Conservation (phyloP, 2,888 invertebrate species). For the Drosophila multiciliata region DNA sequence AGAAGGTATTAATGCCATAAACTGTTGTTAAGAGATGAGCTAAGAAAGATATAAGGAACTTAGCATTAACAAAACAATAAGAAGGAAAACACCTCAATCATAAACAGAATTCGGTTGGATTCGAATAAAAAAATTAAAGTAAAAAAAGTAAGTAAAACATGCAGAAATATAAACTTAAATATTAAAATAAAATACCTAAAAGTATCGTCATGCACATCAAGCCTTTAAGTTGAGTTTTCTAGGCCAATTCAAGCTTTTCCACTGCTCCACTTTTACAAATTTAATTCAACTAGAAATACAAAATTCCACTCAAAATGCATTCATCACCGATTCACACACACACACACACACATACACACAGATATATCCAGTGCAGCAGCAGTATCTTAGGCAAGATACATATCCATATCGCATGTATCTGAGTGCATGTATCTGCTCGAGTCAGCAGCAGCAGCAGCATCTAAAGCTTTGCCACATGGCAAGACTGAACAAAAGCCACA, state of each 20-base stretch:
- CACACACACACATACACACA: constrained; percentile 22
- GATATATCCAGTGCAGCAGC: constrained; percentile 38
- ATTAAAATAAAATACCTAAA: neutral
- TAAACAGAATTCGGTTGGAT: neutral
- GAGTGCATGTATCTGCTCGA: constrained; percentile 60
- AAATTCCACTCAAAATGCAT: constrained; percentile 41
- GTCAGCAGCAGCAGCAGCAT: constrained; percentile 42
- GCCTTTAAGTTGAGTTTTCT: neutral
- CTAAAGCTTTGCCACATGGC: constrained; percentile 35
- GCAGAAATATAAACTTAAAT: neutral
- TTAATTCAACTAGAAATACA: constrained; percentile 41
- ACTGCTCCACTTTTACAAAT: constrained; percentile 18
- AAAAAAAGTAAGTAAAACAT: neutral
- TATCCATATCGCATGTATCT: constrained; percentile 54
- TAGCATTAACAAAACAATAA: neutral
- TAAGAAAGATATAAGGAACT: neutral
- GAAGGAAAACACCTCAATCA: neutral
- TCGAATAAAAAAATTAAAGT: neutral
- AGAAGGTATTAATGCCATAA: neutral
- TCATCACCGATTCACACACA: constrained; percentile 30
- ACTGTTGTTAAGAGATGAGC: neutral
- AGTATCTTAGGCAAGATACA: constrained; percentile 64
- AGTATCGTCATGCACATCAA: neutral
- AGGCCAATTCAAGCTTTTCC: constrained; percentile 3
- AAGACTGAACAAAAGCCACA: constrained; percentile 61